These are phyloP conservation scores for Malthinus seriepunctatus DNA, from an alignment of 2,888 invertebrate genomes.

Conservation along the genomic window DNA sequence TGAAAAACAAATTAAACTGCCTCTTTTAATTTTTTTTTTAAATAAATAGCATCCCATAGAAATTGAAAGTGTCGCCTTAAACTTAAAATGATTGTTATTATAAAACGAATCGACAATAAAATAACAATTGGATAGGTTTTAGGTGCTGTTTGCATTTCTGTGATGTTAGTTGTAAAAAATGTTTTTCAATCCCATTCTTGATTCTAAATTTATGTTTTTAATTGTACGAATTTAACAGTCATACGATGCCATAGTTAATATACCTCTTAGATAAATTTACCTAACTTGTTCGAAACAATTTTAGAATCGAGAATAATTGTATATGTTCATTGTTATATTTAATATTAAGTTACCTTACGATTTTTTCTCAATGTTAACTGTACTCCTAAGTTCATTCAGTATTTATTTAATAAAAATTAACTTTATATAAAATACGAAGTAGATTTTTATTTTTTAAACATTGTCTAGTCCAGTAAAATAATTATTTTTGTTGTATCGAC, in stretches of 20 bases:
- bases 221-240: neutral
- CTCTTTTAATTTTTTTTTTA: constrained; percentile 8
- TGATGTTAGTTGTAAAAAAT: constrained; percentile 24
- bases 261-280: too few species aligned
- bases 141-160: constrained; percentile 29
- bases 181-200: constrained; percentile 12
- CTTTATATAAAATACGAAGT: constrained; percentile 10
- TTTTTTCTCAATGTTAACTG: neutral
- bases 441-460: constrained; percentile 10
- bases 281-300: neutral
- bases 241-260: too few species aligned
- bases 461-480: constrained; percentile 13
- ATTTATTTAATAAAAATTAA: constrained; percentile 12
- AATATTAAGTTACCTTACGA: constrained; percentile 1
- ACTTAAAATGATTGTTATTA: constrained; percentile 14
- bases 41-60: constrained; percentile 15
- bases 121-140: constrained; percentile 19
- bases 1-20: constrained; percentile 17
- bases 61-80: constrained; percentile 19
- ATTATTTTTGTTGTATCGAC: neutral
- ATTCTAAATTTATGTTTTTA: constrained; percentile 3
- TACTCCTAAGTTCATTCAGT: constrained; percentile 1
- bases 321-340: neutral
- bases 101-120: constrained; percentile 12
- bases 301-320: neutral